A percentile compares a stretch with the other conserved stretches of the same genome.
Conservation (phyloP, 2,113 vertebrate genomes). For the Diadophis punctatus region DNA sequence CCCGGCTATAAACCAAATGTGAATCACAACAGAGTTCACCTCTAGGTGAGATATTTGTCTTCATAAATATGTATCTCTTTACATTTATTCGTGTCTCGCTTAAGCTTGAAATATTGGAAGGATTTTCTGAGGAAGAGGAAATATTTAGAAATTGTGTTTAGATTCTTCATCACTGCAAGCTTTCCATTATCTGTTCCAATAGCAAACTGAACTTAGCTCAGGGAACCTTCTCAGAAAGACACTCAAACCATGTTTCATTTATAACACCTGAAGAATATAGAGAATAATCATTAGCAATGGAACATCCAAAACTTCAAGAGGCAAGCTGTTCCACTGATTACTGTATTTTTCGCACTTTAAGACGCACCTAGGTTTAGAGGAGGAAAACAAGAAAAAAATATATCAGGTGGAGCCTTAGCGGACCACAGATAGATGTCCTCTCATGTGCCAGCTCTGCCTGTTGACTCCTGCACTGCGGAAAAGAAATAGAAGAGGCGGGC, state of each 20-base stretch:
- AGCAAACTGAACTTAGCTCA: not conserved
- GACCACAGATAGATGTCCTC: no score
- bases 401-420: no score
- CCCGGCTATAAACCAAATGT: not conserved
- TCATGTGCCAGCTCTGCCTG: no score
- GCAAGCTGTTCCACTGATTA: not conserved
- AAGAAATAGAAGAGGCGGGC: no score
- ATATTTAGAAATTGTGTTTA: not conserved
- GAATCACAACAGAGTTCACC: not conserved
- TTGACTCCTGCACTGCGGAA: no score
- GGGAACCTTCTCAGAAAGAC: not conserved
- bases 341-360: no score
- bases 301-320: not conserved
- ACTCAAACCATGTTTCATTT: conserved; percentile 11
- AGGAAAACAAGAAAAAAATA: no score
- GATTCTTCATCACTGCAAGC: not conserved
- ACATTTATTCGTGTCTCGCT: not conserved
- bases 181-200: not conserved
- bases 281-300: not conserved
- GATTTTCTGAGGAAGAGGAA: not conserved
- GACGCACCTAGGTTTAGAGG: no score
- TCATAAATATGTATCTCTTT: not conserved
- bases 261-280: not conserved
- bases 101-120: not conserved
- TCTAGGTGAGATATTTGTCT: not conserved